Conservation (phyloP, 37 sponge, comb jelly and placozoan genomes). For the Ephydatia muelleri region DNA sequence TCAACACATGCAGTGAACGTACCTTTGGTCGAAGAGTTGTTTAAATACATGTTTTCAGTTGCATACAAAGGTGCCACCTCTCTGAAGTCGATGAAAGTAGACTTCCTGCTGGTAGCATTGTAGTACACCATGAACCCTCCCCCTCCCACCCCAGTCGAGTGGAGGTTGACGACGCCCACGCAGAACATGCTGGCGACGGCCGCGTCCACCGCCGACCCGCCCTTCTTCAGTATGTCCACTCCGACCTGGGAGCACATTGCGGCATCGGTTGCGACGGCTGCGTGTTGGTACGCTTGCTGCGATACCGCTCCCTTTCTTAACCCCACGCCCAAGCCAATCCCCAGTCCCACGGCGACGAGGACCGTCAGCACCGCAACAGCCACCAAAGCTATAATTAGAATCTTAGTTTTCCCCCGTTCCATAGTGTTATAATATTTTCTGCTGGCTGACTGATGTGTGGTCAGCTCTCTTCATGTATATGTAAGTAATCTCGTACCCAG, state of each 20-base stretch:
- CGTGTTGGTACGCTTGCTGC: conserved; percentile 37
- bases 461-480: no score
- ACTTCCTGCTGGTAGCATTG: conserved; percentile 42
- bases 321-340: conserved; percentile 7
- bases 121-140: conserved; percentile 96
- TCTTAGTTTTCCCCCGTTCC: no score
- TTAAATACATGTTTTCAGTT: conserved; percentile 7
- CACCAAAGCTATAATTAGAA: no score
- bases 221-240: conserved; percentile 56
- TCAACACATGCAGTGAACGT: background rate
- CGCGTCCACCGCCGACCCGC: conserved; percentile 93
- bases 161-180: conserved; percentile 87
- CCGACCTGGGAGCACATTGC: conserved; percentile 80
- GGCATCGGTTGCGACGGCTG: conserved; percentile 92
- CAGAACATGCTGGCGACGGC: conserved; percentile 86
- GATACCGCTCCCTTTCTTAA: background rate
- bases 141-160: conserved; percentile 95
- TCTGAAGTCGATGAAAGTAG: conserved; percentile 83
- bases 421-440: no score
- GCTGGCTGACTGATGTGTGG: no score
- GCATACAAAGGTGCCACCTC: conserved; percentile 81
- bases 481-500: no score
- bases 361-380: background rate
- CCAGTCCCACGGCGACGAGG: background rate
- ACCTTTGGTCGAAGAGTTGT: background rate